phyloP scores from a whole-genome alignment of 2,113 vertebrate species.

The Cinclus cinclus region DNA sequence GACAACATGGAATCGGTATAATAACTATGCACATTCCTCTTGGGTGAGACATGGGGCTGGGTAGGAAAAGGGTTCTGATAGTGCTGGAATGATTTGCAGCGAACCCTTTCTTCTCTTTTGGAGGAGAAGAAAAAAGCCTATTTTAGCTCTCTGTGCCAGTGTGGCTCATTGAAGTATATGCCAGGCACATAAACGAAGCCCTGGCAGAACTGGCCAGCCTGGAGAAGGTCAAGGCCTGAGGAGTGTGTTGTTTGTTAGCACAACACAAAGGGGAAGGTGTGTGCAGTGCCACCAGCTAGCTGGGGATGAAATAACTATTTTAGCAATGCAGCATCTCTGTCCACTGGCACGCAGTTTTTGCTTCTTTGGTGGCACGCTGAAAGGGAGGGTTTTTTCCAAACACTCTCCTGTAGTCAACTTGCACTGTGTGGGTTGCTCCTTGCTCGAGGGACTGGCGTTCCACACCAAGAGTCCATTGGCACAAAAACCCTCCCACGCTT shows the following conservation, averaged over 20 bases:
- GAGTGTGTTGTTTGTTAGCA: slow-evolving; percentile 46
- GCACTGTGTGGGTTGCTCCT: not conserved
- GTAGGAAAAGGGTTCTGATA: not conserved
- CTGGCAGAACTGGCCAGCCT: slow-evolving; percentile 41
- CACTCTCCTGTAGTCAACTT: not conserved
- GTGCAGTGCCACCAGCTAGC: slow-evolving; percentile 8
- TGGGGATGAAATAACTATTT: not conserved
- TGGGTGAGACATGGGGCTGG: not conserved
- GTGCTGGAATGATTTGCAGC: not conserved
- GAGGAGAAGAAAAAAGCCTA: not conserved
- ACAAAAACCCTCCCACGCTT: not conserved
- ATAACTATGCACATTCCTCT: not conserved
- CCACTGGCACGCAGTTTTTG: not conserved
- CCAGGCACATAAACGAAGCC: slow-evolving; percentile 48
- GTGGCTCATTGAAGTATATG: slow-evolving; percentile 30
- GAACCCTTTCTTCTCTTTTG: slow-evolving; percentile 27
- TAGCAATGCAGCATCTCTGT: not conserved
- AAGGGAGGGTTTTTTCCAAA: not conserved
- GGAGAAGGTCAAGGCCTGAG: slow-evolving; percentile 33
- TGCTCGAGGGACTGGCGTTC: not conserved
- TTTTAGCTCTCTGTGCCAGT: slow-evolving; percentile 1
- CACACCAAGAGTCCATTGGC: not conserved
- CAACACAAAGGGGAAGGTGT: not conserved
- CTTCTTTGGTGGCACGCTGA: not conserved
- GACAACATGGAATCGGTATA: not conserved